phyloP scores from a whole-genome alignment of 30 jellyfish, hydroid and myxozoan genomes.

The Aurelia coerulea region DNA sequence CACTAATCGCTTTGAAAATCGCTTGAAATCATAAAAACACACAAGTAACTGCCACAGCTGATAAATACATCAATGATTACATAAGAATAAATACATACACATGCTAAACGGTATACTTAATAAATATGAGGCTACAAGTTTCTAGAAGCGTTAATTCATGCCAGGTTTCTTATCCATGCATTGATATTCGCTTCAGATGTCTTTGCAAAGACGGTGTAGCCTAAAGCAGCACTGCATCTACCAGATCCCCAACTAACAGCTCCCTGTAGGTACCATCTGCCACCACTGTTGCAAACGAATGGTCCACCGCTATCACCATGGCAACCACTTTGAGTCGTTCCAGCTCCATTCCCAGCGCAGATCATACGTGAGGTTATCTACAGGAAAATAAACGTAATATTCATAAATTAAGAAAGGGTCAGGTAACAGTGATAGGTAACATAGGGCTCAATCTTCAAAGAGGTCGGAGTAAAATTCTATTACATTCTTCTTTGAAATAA shows the following conservation, averaged over 20 bases:
- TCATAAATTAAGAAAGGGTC: background rate
- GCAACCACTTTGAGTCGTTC: constrained; percentile 84
- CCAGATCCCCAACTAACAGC: constrained; percentile 95
- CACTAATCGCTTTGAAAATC: no score
- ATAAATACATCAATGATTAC: no score
- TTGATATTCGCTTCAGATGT: constrained; percentile 27
- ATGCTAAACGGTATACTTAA: no score
- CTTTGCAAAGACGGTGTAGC: constrained; percentile 86
- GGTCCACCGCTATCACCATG: constrained; percentile 98
- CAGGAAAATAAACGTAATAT: background rate
- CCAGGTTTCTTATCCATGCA: constrained; percentile 45
- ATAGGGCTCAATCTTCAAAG: background rate
- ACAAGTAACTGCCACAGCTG: no score
- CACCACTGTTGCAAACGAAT: constrained; percentile 81
- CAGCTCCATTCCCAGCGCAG: constrained; percentile 91
- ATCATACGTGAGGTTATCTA: constrained; percentile 81
- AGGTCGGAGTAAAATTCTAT: background rate
- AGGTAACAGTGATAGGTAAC: background rate
- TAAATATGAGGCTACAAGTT: no score
- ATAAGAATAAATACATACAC: no score
- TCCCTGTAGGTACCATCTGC: constrained; percentile 84
- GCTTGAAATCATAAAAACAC: no score
- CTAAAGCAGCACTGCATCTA: constrained; percentile 58
- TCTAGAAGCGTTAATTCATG: background rate
- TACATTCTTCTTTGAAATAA: no score